Evolutionary conservation across 2,888 invertebrate genomes (phyloP).

Genomic region (Drosophila ustulata): DNA sequence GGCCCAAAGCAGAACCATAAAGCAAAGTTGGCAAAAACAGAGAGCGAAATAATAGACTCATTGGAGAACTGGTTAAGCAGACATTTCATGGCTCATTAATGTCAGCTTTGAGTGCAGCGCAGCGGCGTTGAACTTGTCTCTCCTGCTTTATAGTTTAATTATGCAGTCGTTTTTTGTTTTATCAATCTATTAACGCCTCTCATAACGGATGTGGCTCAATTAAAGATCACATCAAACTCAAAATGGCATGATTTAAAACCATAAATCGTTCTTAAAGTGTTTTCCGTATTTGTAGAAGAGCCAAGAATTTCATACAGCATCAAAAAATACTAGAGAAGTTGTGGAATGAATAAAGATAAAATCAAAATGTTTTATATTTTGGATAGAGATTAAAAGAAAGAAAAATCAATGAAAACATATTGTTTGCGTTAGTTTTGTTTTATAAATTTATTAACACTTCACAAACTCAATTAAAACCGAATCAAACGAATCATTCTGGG

Average conservation of each 20-base stretch:
- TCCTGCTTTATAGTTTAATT: conserved; percentile 37
- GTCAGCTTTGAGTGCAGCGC: conserved; percentile 43
- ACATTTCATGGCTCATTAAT: conserved; percentile 68
- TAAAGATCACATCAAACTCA: background rate
- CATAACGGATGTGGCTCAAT: conserved; percentile 11
- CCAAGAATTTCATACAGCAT: no score
- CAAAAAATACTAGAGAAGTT: no score
- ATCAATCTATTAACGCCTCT: conserved; percentile 52
- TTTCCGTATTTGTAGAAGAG: no score
- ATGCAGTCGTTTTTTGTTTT: conserved; percentile 50
- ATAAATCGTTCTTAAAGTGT: background rate
- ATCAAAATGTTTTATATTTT: no score
- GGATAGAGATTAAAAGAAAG: no score
- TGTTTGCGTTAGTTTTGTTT: background rate
- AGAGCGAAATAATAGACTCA: conserved; percentile 13
- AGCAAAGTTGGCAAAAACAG: conserved; percentile 16
- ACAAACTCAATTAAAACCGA: background rate
- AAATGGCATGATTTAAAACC: background rate
- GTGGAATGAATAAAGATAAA: no score
- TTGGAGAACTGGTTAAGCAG: conserved; percentile 61
- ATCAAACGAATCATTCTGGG: background rate
- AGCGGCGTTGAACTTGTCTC: conserved; percentile 30
- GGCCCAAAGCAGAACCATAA: conserved; percentile 2
- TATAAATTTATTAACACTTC: background rate
- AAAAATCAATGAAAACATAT: background rate